Percentiles rank a stretch among this genome's conserved stretches.
Evolutionary conservation across 2,113 vertebrate species (phyloP).

Genomic region (Cebidichthys violaceus): DNA sequence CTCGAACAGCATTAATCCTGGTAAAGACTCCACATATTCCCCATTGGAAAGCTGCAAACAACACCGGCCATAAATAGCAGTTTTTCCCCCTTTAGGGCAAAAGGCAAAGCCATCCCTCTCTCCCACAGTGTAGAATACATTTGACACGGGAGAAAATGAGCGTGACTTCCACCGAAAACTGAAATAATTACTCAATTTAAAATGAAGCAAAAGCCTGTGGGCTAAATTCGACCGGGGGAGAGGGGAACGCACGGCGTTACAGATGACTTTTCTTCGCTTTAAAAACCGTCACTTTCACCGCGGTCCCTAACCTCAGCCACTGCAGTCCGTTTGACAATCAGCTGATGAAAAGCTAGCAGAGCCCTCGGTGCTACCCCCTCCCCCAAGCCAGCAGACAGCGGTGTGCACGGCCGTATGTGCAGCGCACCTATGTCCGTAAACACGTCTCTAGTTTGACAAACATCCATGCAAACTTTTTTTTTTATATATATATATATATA

Average conservation of each 20-base stretch:
- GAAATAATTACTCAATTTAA: background rate
- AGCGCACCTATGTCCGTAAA: background rate
- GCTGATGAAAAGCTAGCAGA: constrained; percentile 78
- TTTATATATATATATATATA: no score
- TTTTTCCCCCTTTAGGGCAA: constrained; percentile 31
- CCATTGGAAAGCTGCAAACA: constrained; percentile 68
- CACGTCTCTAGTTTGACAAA: background rate
- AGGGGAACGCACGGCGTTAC: background rate
- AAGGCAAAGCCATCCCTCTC: constrained; percentile 27
- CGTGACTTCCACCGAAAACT: background rate
- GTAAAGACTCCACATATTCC: constrained; percentile 50
- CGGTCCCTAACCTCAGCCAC: constrained; percentile 72
- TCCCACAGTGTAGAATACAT: constrained; percentile 19
- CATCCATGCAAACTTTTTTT: background rate
- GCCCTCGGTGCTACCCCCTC: constrained; percentile 25
- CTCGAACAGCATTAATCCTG: constrained; percentile 6
- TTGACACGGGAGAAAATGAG: background rate
- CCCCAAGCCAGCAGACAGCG: constrained; percentile 28
- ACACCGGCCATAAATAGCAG: constrained; percentile 72
- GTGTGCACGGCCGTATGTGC: background rate
- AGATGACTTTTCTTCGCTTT: background rate
- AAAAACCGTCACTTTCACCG: constrained; percentile 19
- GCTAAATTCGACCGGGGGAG: background rate
- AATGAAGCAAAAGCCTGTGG: background rate
- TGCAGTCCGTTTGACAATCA: constrained; percentile 82